These are phyloP conservation scores for Rutilus rutilus DNA, from an alignment of 2,113 vertebrate genomes.

Conservation along the genomic window DNA sequence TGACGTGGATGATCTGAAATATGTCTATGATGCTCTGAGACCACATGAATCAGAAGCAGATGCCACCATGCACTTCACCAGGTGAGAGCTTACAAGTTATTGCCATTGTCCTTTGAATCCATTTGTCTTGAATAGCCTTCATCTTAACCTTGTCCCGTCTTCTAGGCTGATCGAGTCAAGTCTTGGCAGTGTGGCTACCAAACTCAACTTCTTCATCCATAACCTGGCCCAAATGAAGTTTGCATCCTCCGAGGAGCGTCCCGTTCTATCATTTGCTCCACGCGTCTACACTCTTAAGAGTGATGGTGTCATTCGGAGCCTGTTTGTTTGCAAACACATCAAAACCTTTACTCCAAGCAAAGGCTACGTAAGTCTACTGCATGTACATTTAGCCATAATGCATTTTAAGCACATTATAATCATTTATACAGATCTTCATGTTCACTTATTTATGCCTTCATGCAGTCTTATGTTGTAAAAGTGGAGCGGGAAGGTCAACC, in stretches of 20 bases:
- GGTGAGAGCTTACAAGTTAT: slow-evolving; percentile 69
- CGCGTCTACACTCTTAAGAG: slow-evolving; percentile 81
- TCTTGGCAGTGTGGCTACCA: slow-evolving; percentile 96
- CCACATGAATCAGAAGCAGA: slow-evolving; percentile 93
- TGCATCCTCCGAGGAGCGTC: slow-evolving; percentile 82
- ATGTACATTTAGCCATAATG: background rate
- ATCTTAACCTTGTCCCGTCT: background rate
- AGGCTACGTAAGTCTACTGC: slow-evolving; percentile 83
- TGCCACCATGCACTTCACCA: slow-evolving; percentile 96
- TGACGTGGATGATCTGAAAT: slow-evolving; percentile 92
- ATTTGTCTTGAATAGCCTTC: background rate
- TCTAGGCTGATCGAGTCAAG: slow-evolving; percentile 94
- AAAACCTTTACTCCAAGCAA: slow-evolving; percentile 85
- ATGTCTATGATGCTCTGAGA: slow-evolving; percentile 92
- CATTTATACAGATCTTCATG: background rate
- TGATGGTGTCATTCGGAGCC: slow-evolving; percentile 81
- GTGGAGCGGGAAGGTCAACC: slow-evolving; percentile 84
- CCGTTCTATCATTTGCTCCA: slow-evolving; percentile 87
- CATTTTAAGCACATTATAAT: background rate
- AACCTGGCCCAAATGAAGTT: slow-evolving; percentile 99
- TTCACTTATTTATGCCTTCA: background rate
- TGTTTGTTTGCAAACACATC: slow-evolving; percentile 88
- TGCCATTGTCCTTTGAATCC: background rate
- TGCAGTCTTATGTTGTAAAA: slow-evolving; percentile 88
- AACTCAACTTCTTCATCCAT: slow-evolving; percentile 99